Percentiles rank a stretch among this genome's conserved stretches.
Conservation (phyloP, 37 sponge, comb jelly and placozoan species). For the Mnemiopsis leidyi region DNA sequence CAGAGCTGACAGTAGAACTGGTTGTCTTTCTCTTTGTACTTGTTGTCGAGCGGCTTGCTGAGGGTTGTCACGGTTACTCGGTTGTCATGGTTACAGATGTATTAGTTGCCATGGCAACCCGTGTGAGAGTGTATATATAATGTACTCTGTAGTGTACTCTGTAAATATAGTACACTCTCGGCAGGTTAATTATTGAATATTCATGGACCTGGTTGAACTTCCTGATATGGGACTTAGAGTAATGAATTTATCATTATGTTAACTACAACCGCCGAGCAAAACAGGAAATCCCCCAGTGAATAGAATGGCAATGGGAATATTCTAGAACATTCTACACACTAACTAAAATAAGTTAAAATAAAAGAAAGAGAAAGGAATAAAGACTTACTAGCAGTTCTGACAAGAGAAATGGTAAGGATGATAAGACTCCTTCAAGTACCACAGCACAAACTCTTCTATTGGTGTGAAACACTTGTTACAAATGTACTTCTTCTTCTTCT, state of each 20-base stretch:
- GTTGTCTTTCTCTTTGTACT: constrained; percentile 56
- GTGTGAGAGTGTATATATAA: background rate
- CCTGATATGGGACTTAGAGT: too few species aligned
- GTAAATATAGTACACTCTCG: too few species aligned
- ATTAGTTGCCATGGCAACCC: background rate
- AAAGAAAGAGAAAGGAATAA: too few species aligned
- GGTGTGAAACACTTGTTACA: constrained; percentile 48
- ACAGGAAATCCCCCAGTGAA: too few species aligned
- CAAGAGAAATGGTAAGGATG: constrained; percentile 52
- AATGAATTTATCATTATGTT: too few species aligned
- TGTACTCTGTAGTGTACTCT: background rate
- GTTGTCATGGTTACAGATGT: too few species aligned
- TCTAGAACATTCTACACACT: too few species aligned
- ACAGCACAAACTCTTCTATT: constrained; percentile 35
- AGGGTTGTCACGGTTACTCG: background rate
- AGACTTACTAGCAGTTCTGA: constrained; percentile 44
- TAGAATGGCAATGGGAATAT: too few species aligned
- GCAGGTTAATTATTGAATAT: too few species aligned
- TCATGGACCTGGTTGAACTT: too few species aligned
- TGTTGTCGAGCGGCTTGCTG: constrained; percentile 40
- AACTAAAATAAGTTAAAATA: too few species aligned
- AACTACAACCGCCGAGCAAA: too few species aligned
- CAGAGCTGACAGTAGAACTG: constrained; percentile 49
- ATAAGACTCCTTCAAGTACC: constrained; percentile 27
- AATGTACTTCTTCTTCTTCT: constrained; percentile 37